Percentiles rank a stretch among this genome's conserved stretches.
phyloP scores from a whole-genome alignment of 35 echinoderm and acorn worm genomes.

The Hemicentrotus pulcherrimus region DNA sequence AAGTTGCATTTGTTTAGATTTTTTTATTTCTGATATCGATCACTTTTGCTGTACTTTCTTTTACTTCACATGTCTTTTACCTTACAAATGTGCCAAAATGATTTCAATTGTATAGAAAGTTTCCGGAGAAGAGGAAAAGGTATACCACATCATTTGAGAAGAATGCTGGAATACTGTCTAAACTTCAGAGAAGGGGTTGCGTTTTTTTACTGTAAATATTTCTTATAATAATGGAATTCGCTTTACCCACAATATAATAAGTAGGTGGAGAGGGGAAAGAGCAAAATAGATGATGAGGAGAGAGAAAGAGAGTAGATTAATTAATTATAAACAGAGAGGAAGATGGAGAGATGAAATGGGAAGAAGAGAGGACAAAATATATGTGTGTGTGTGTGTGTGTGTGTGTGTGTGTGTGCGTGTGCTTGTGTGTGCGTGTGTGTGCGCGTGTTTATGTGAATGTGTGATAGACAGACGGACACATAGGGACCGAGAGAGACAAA shows the following conservation, averaged over 20 bases:
- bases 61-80: too few relatives aligned
- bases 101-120: too few relatives aligned
- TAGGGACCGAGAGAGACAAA: not conserved
- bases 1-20: too few relatives aligned
- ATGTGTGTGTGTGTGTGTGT: not conserved
- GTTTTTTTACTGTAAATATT: not conserved
- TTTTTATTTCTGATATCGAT: too few relatives aligned
- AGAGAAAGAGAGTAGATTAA: not conserved
- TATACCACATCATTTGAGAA: not conserved
- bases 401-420: not conserved
- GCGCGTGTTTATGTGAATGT: not conserved
- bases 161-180: not conserved
- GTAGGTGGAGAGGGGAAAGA: not conserved
- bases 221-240: too few relatives aligned
- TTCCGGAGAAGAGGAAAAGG: not conserved
- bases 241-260: not conserved
- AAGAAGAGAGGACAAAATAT: not conserved
- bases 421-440: not conserved
- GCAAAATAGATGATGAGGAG: not conserved
- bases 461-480: not conserved
- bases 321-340: not conserved
- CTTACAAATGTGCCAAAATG: too few relatives aligned
- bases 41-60: too few relatives aligned
- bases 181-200: not conserved
- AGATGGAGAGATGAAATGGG: not conserved